Evolutionary conservation across 2,888 invertebrate species (phyloP).

Genomic region (Magallana nippona): DNA sequence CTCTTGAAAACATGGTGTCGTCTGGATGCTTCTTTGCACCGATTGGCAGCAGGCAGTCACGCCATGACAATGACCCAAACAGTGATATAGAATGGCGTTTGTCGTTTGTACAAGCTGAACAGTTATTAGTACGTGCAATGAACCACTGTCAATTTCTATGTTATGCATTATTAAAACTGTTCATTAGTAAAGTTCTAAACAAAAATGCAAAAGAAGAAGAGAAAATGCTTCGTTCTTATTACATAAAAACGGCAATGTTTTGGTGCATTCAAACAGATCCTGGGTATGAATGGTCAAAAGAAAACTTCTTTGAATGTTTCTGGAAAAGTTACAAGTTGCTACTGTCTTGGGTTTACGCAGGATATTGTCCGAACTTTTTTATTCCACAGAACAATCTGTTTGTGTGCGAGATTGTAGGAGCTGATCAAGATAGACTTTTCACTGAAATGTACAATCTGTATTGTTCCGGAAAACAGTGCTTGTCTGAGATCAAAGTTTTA

Average conservation of each 20-base stretch:
- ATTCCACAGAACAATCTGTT: slow-evolving; percentile 38
- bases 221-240: slow-evolving; percentile 17
- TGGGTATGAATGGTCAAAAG: neutral
- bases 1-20: slow-evolving; percentile 5
- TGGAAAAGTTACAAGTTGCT: slow-evolving; percentile 13
- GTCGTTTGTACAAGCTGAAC: slow-evolving; percentile 8
- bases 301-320: neutral
- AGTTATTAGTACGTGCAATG: slow-evolving; percentile 1
- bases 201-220: neutral
- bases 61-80: neutral
- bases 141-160: slow-evolving; percentile 17
- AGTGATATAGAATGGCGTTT: neutral
- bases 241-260: slow-evolving; percentile 26
- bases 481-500: neutral
- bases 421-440: slow-evolving; percentile 2
- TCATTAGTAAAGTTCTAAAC: neutral
- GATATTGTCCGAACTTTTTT: slow-evolving; percentile 32
- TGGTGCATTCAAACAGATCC: slow-evolving; percentile 21
- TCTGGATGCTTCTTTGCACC: slow-evolving; percentile 16
- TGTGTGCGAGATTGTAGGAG: neutral
- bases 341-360: neutral
- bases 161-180: slow-evolving; percentile 21
- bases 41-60: slow-evolving; percentile 21
- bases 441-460: neutral
- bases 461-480: neutral